Evolutionary conservation across 2,888 invertebrate species (phyloP).

Genomic region (Drosophila emarginata): DNA sequence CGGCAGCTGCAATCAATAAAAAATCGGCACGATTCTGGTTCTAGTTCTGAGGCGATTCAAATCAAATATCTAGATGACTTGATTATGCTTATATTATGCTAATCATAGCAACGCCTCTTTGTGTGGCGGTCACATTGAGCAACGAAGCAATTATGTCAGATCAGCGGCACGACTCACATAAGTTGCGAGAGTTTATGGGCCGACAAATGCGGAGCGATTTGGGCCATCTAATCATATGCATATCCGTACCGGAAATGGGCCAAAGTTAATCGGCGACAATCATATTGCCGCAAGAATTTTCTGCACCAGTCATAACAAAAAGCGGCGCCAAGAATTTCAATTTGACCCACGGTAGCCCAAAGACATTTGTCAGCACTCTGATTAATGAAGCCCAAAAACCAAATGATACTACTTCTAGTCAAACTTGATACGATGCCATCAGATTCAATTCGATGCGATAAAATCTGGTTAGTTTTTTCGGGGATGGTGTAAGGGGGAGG

Average conservation of each 20-base stretch:
- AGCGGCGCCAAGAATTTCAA: neutral
- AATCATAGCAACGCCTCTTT: conserved; percentile 39
- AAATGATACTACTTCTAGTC: conserved; percentile 4
- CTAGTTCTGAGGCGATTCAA: conserved; percentile 33
- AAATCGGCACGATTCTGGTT: conserved; percentile 39
- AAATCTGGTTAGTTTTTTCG: no score
- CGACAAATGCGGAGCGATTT: conserved; percentile 17
- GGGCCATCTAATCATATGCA: conserved; percentile 43
- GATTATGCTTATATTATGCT: conserved; percentile 54
- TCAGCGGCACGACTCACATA: conserved; percentile 48
- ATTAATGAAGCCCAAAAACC: conserved; percentile 35
- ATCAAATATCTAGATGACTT: conserved; percentile 47
- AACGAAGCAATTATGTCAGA: conserved; percentile 57
- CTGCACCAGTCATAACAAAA: conserved; percentile 43
- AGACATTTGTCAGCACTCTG: conserved; percentile 55
- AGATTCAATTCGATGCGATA: no score
- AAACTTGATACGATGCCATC: conserved; percentile 20
- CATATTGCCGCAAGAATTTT: conserved; percentile 18
- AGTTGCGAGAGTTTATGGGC: conserved; percentile 49
- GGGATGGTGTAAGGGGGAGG: no score
- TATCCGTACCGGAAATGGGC: conserved; percentile 41
- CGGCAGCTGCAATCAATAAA: neutral
- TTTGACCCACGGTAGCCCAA: conserved; percentile 48
- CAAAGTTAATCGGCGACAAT: conserved; percentile 10
- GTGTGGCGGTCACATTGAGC: conserved; percentile 36